A percentile compares a stretch with the other conserved stretches of the same genome.
phyloP scores from a whole-genome alignment of 2,113 vertebrate genomes.

The Paramormyrops kingsleyae region DNA sequence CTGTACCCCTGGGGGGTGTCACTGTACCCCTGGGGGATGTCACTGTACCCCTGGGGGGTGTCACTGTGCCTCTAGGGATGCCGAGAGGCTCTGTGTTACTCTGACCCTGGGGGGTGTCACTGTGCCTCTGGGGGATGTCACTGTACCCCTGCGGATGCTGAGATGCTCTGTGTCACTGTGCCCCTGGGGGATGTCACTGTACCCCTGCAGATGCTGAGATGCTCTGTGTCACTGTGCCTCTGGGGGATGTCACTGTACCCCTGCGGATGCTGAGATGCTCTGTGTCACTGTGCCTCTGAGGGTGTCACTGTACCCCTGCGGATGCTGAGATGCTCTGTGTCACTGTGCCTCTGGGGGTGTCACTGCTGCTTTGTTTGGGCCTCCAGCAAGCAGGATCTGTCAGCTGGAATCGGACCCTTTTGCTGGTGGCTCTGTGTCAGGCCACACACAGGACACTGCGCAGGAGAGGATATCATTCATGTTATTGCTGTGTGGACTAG shows the following conservation, averaged over 20 bases:
- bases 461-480: neutral
- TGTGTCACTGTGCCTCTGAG: too few relatives aligned
- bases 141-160: too few relatives aligned
- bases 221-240: too few relatives aligned
- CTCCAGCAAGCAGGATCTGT: neutral
- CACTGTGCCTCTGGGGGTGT: constrained; percentile 46
- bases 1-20: too few relatives aligned
- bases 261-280: too few relatives aligned
- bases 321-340: constrained; percentile 55
- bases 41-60: too few relatives aligned
- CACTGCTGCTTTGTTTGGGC: neutral
- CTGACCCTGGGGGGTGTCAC: neutral
- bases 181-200: too few relatives aligned
- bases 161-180: too few relatives aligned
- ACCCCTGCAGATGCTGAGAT: too few relatives aligned
- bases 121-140: neutral
- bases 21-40: constrained; percentile 33
- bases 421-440: neutral
- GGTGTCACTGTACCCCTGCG: too few relatives aligned
- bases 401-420: neutral
- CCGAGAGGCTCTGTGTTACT: neutral
- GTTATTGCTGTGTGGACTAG: neutral
- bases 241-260: neutral
- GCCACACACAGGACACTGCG: neutral
- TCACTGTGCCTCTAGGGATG: too few relatives aligned